Conservation (phyloP, 2,113 vertebrate genomes). For the Pseudopodoces humilis region DNA sequence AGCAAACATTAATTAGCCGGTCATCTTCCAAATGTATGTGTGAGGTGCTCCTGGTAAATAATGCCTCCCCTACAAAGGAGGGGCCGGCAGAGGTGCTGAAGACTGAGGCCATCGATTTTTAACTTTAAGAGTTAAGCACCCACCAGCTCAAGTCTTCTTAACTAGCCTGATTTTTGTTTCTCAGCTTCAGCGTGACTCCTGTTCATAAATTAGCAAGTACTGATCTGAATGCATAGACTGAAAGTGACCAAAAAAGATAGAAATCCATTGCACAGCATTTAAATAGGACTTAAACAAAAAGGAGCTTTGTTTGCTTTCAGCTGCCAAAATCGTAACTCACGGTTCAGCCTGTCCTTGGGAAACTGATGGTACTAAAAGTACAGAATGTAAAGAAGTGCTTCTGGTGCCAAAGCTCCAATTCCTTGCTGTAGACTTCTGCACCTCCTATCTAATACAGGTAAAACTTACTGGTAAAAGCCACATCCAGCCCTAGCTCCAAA, state of each 20-base stretch:
- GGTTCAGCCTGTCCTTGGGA: not conserved
- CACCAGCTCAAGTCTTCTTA: not conserved
- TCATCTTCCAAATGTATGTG: conserved; percentile 42
- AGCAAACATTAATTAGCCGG: conserved; percentile 60
- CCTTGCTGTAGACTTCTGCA: not conserved
- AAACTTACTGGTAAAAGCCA: not conserved
- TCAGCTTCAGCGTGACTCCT: not conserved
- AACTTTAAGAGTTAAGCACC: not conserved
- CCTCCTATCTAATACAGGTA: not conserved
- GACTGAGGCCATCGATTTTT: not conserved
- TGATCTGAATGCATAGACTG: not conserved
- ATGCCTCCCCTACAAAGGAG: not conserved
- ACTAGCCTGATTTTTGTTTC: not conserved
- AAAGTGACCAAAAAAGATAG: not conserved
- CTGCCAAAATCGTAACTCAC: not conserved
- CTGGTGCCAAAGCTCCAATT: not conserved
- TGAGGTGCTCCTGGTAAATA: conserved; percentile 44
- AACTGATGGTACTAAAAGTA: not conserved
- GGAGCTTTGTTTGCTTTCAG: not conserved
- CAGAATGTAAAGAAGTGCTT: not conserved
- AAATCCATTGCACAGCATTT: not conserved
- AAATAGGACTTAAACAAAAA: not conserved
- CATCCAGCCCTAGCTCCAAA: not conserved
- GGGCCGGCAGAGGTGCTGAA: conserved; percentile 15
- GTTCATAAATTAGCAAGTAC: not conserved